Percentiles rank a stretch among this genome's conserved stretches.
Conservation (phyloP, 2,797 vertebrate species). For the Odontamblyopus rebecca region DNA sequence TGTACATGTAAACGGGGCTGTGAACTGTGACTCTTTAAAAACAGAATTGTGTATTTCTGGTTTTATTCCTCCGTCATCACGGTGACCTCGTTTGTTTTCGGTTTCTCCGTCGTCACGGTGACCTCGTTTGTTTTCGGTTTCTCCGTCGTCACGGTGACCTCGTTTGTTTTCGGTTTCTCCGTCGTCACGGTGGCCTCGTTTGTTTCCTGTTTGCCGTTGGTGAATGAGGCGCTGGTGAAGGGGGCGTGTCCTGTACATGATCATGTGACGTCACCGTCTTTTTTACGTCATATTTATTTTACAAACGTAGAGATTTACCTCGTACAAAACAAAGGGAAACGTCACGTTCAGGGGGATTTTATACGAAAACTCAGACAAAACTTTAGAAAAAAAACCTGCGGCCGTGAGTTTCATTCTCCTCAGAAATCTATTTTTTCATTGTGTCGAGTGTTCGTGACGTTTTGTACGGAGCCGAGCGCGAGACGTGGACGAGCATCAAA, state of each 20-base stretch:
- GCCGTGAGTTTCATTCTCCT: constrained; percentile 38
- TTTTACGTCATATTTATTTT: constrained; percentile 7
- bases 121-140: too few relatives aligned
- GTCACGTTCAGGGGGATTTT: constrained; percentile 38
- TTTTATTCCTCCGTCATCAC: too few relatives aligned
- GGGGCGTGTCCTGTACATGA: too few relatives aligned
- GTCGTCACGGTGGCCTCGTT: too few relatives aligned
- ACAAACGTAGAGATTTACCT: constrained; percentile 39
- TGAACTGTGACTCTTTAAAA: too few relatives aligned
- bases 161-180: too few relatives aligned
- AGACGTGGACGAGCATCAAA: not conserved
- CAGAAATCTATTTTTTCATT: constrained; percentile 66
- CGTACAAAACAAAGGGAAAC: constrained; percentile 6
- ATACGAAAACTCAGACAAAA: constrained; percentile 39
- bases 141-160: too few relatives aligned
- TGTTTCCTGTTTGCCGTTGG: not conserved
- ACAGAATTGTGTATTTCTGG: too few relatives aligned
- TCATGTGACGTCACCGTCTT: not conserved
- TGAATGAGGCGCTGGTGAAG: not conserved
- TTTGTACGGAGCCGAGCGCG: constrained; percentile 11
- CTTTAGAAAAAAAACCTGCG: constrained; percentile 18
- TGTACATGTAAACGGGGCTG: too few relatives aligned
- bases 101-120: too few relatives aligned
- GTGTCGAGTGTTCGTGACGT: constrained; percentile 24
- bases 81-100: too few relatives aligned